Evolutionary conservation across 2,888 invertebrate species (phyloP).

Genomic region (Peribatodes rhomboidaria): DNA sequence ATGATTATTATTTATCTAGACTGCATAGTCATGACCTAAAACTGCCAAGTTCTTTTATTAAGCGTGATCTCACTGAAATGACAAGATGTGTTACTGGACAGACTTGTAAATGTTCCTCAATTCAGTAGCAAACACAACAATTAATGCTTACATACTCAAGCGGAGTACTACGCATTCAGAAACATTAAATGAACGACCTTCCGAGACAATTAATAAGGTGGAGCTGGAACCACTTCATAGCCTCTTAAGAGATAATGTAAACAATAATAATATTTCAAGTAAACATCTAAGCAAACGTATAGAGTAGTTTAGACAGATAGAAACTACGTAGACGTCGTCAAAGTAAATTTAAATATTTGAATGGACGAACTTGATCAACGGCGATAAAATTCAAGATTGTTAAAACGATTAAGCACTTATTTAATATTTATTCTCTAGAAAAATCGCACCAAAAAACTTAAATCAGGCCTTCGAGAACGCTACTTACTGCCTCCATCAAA

Average conservation of each 20-base stretch:
- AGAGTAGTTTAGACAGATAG: too few relatives aligned
- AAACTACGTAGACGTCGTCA: neutral
- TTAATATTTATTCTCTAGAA: too few relatives aligned
- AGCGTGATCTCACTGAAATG: slow-evolving; percentile 41
- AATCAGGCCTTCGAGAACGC: too few relatives aligned
- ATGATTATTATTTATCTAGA: neutral
- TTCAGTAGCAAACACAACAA: slow-evolving; percentile 49
- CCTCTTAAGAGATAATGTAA: neutral
- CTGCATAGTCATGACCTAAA: neutral
- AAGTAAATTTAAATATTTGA: neutral
- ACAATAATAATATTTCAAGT: neutral
- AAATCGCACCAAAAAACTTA: too few relatives aligned
- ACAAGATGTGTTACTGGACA: slow-evolving; percentile 17
- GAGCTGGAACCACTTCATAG: slow-evolving; percentile 11
- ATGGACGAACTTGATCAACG: neutral
- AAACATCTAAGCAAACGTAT: neutral
- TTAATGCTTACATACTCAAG: slow-evolving; percentile 51
- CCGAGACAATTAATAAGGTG: slow-evolving; percentile 33
- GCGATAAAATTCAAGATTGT: too few relatives aligned
- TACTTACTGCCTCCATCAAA: too few relatives aligned
- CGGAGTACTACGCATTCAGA: slow-evolving; percentile 42
- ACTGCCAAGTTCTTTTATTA: neutral
- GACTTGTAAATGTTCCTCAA: slow-evolving; percentile 14
- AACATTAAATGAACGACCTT: slow-evolving; percentile 51
- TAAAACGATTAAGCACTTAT: too few relatives aligned